These are phyloP conservation scores for Polydrusus cervinus DNA, from an alignment of 2,888 invertebrate species.

Conservation along the genomic window DNA sequence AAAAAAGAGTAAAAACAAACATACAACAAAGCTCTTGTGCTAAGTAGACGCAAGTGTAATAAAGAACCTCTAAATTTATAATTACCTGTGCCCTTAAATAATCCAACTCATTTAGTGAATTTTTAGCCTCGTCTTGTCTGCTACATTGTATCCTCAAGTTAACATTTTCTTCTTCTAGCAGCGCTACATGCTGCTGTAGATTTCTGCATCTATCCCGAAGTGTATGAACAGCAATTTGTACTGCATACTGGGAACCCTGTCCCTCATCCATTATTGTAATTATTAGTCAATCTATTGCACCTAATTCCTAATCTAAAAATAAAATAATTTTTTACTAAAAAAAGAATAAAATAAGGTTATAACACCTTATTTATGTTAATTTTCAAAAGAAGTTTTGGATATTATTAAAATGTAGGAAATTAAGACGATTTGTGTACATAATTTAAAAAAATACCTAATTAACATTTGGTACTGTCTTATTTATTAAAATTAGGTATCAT, in stretches of 20 bases:
- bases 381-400: too few relatives aligned
- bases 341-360: not conserved
- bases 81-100: conserved; percentile 55
- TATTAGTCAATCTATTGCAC: not conserved
- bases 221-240: conserved; percentile 85
- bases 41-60: too few relatives aligned
- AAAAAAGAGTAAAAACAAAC: too few relatives aligned
- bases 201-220: conserved; percentile 87
- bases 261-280: conserved; percentile 64
- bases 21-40: too few relatives aligned
- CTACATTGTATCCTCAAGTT: conserved; percentile 73
- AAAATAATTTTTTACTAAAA: not conserved
- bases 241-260: conserved; percentile 74
- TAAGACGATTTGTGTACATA: too few relatives aligned
- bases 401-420: too few relatives aligned
- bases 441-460: too few relatives aligned
- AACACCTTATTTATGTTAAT: too few relatives aligned
- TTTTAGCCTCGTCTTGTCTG: conserved; percentile 56
- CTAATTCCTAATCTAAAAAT: not conserved
- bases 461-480: too few relatives aligned
- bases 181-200: conserved; percentile 80
- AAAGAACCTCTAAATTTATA: not conserved
- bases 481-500: too few relatives aligned
- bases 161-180: conserved; percentile 85
- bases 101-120: conserved; percentile 61